Conservation (phyloP, 1,140 invertebrate genomes). For the Musca vetustissima region DNA sequence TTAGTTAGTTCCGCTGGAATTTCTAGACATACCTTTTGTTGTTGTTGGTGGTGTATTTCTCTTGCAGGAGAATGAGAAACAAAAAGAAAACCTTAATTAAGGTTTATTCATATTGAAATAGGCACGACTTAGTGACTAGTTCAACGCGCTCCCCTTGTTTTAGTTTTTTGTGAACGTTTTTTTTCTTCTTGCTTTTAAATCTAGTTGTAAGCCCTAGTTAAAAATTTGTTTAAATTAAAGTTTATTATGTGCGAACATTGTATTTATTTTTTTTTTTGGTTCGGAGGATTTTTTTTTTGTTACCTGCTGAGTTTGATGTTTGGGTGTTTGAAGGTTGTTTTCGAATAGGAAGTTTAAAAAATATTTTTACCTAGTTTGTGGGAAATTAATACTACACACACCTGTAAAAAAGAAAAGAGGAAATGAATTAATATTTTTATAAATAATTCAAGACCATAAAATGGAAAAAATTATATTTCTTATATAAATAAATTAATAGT, state of each 20-base stretch:
- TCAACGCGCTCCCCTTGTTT: neutral
- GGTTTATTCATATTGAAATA: conserved; percentile 7
- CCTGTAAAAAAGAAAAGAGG: neutral
- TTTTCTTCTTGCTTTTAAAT: neutral
- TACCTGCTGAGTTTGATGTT: too few relatives aligned
- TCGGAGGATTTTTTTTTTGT: neutral
- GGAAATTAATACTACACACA: neutral
- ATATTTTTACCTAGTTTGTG: neutral
- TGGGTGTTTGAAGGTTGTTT: too few relatives aligned
- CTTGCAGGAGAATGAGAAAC: neutral
- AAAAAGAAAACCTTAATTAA: conserved; percentile 12
- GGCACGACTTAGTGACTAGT: neutral
- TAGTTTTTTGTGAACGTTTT: neutral
- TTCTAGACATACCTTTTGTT: conserved; percentile 10
- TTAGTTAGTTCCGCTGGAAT: conserved; percentile 21
- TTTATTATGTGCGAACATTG: conserved; percentile 20
- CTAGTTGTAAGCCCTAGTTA: neutral
- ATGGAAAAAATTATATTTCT: too few relatives aligned
- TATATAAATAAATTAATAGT: too few relatives aligned
- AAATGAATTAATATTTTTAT: neutral
- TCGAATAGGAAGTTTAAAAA: neutral
- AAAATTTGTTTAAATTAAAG: conserved; percentile 16
- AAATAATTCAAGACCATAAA: too few relatives aligned
- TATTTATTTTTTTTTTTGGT: too few relatives aligned
- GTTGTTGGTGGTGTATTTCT: neutral